phyloP scores from a whole-genome alignment of 2,888 invertebrate species.

The Sinhomidia bicolor region DNA sequence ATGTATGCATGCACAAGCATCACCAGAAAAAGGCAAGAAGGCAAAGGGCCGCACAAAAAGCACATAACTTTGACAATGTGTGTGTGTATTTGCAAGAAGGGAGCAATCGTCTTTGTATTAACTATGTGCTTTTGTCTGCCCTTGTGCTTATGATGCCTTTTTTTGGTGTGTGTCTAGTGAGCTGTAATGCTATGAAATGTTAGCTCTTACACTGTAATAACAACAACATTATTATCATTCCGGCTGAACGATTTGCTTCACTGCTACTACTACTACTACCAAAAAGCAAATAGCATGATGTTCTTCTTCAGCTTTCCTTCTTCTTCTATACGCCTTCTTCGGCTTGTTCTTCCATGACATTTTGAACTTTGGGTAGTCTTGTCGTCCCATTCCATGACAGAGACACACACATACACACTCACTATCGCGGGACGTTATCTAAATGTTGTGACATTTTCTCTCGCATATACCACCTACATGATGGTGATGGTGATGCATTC shows the following conservation, averaged over 20 bases:
- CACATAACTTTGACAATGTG: too few species aligned
- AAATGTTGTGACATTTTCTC: conserved; percentile 72
- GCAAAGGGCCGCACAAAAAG: not conserved
- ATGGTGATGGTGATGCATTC: too few species aligned
- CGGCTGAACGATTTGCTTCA: conserved; percentile 46
- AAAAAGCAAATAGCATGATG: conserved; percentile 21
- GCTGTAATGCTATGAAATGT: conserved; percentile 61
- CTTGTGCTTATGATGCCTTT: conserved; percentile 3
- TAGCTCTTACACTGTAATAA: conserved; percentile 49
- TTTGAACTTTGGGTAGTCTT: conserved; percentile 65
- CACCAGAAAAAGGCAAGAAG: not conserved
- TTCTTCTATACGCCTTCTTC: not conserved
- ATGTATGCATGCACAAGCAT: not conserved
- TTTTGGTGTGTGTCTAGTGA: conserved; percentile 12
- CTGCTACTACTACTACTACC: not conserved
- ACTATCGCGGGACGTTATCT: conserved; percentile 68
- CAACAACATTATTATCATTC: conserved; percentile 59
- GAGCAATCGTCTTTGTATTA: conserved; percentile 52
- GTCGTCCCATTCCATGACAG: conserved; percentile 65
- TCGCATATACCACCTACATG: not conserved
- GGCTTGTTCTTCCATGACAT: conserved; percentile 39
- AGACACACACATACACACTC: conserved; percentile 1
- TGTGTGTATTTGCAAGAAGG: not conserved
- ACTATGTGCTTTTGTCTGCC: not conserved
- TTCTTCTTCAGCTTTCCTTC: not conserved